Base-by-base conservation (phyloP, 2,113 vertebrate genomes). In the Petrocephalus microphthalmus region DNA sequence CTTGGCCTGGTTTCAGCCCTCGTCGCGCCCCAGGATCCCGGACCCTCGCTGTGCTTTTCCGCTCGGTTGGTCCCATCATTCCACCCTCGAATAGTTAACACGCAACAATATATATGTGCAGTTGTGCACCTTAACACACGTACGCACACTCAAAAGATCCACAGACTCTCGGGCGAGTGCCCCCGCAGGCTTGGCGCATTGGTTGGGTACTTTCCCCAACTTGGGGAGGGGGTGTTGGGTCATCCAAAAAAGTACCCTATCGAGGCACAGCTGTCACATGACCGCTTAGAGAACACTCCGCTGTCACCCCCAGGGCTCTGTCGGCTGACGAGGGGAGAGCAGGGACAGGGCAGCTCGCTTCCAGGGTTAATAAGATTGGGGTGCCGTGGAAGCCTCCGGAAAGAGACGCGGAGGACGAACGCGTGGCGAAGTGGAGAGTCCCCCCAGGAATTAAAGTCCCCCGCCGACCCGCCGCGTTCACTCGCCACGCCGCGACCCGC, bases 191-290 rank as follows among this genome's bases (percentile, higher is more conserved):
- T 91, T 89, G 90, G 92, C 93, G 93, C 60, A 67, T 29, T 94
- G 94, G 94, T 90, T 94, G 91, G 91, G 91, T 92, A 83, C 81
- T 83, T 83, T n/a, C 45, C 81, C 37, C 19, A 22, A n/a, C 1
- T 83, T 91, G 54, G 90, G 92, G 7, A 78, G 87, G 92, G 93
- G 84, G 90, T 90, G 90, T 90, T 90, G 90, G 88, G 91, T 89
- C 84, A 89, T 89, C 88, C 56, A 37, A 90, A 92, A 93, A 93
- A 93, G 91, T 91, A 92, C 94, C 89, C 33, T 91, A 91, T 92
- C 91, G 89, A 88, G 64, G 49, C 54, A 91, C 95, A 96, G 95
- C 95, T 96, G 95, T 95, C 94, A 90, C 89, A 93, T 92, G 90
- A 84, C 78, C 90, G 90, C 92, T 93, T 90, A 90, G 92, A 3